Evolutionary conservation across 2,113 vertebrate species (phyloP).

Genomic region (Neolamprologus fasciatus): DNA sequence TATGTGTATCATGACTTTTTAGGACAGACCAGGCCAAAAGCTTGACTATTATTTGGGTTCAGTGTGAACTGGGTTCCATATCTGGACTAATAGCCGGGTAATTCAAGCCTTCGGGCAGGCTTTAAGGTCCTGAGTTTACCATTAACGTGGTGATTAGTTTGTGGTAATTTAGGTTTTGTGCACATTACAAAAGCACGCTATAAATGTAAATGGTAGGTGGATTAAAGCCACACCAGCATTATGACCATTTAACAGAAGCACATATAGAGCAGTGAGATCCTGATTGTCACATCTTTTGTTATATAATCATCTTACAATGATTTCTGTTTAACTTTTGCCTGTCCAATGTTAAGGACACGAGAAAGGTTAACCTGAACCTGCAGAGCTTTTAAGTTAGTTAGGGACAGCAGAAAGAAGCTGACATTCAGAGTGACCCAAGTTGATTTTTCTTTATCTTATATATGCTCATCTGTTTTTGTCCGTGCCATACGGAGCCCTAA

Average conservation of each 20-base stretch:
- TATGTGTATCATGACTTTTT: neutral
- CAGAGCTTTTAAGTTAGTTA: neutral
- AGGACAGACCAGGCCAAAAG: neutral
- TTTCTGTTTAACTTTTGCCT: accelerated
- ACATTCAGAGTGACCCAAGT: neutral
- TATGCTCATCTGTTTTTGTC: neutral
- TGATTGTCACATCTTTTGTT: neutral
- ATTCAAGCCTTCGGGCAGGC: accelerated
- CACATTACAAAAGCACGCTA: neutral
- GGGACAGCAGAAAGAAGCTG: neutral
- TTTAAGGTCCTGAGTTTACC: neutral
- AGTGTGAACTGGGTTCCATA: neutral
- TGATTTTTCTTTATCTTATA: neutral
- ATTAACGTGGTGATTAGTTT: neutral
- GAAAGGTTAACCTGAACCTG: neutral
- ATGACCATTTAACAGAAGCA: neutral
- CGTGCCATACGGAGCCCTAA: neutral
- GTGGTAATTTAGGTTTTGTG: neutral
- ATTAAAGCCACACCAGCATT: neutral
- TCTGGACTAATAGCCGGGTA: neutral
- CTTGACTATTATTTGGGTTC: neutral
- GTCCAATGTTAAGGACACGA: neutral
- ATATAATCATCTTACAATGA: neutral
- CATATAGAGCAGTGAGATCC: neutral
- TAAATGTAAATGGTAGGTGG: neutral